A percentile compares a stretch with the other conserved stretches of the same genome.
These are phyloP conservation scores for Tortricodes alternella DNA, from an alignment of 2,888 invertebrate genomes.

Conservation along the genomic window DNA sequence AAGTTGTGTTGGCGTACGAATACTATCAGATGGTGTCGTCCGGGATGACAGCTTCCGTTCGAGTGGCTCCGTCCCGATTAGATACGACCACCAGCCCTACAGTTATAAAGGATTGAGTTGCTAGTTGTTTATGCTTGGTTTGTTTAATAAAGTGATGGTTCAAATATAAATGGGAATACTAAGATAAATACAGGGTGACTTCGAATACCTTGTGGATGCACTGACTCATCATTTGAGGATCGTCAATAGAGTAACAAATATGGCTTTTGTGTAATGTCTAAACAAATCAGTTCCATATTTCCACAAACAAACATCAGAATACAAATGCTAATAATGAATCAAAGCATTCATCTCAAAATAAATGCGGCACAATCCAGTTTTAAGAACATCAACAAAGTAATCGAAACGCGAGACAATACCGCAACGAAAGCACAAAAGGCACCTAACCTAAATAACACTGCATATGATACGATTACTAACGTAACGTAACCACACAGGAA, in stretches of 20 bases:
- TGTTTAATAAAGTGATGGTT: constrained; percentile 4
- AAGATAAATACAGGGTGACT: no score
- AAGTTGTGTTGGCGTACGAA: constrained; percentile 22
- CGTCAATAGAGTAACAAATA: no score
- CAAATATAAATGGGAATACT: not conserved
- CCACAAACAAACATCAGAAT: not conserved
- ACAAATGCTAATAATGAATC: not conserved
- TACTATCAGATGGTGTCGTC: constrained; percentile 39
- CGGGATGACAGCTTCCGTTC: constrained; percentile 53
- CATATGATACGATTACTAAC: constrained; percentile 13
- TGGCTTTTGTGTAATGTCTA: not conserved
- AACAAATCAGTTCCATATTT: not conserved
- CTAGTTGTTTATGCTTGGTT: no score
- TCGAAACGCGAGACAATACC: constrained; percentile 65
- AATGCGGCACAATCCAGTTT: constrained; percentile 45
- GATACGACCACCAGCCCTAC: constrained; percentile 41
- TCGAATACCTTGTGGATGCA: no score
- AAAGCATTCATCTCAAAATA: constrained; percentile 25
- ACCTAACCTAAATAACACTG: no score
- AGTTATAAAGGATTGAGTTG: not conserved
- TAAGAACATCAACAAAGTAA: constrained; percentile 64
- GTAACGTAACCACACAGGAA: constrained; percentile 35
- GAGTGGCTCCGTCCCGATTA: constrained; percentile 44
- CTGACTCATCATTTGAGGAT: no score
- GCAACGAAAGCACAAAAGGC: constrained; percentile 50